A percentile compares a stretch with the other conserved stretches of the same genome.
These are phyloP conservation scores for Microtus pennsylvanicus DNA, from an alignment of 2,113 vertebrate species.

Conservation along the genomic window DNA sequence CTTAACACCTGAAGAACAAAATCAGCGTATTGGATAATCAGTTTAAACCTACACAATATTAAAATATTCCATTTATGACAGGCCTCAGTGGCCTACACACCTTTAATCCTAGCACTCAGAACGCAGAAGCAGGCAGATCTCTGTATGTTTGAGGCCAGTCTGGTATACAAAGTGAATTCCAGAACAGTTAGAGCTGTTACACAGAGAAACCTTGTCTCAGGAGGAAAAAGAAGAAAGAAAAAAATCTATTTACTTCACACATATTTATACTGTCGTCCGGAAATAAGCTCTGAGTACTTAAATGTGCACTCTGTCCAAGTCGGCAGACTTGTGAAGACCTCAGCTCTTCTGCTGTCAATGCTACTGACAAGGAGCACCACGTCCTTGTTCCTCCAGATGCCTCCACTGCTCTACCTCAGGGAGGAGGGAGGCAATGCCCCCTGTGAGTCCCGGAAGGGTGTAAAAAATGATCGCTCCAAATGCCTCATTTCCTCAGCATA, in stretches of 20 bases:
- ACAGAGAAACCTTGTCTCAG: background rate
- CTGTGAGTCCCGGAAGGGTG: background rate
- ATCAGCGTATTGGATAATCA: background rate
- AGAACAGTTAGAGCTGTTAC: background rate
- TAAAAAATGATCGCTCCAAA: background rate
- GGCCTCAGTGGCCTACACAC: background rate
- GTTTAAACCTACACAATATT: background rate
- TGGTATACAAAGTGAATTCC: background rate
- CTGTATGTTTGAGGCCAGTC: background rate
- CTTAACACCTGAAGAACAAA: slow-evolving; percentile 32
- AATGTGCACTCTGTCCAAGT: background rate
- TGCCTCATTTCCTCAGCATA: background rate
- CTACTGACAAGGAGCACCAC: background rate
- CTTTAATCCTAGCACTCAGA: background rate
- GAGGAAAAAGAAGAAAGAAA: background rate
- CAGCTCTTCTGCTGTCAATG: background rate
- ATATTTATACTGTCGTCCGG: background rate
- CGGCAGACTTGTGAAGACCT: background rate
- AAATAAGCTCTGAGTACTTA: slow-evolving; percentile 37
- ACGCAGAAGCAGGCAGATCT: background rate
- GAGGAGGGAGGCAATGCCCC: background rate
- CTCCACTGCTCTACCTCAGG: background rate
- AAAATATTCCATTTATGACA: background rate
- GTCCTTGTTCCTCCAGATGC: background rate
- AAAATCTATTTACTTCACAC: background rate